Evolutionary conservation across 2,797 vertebrate species (phyloP), one percentile per base, ranked within the genome.

Genomic region (Poecilia gillii): DNA sequence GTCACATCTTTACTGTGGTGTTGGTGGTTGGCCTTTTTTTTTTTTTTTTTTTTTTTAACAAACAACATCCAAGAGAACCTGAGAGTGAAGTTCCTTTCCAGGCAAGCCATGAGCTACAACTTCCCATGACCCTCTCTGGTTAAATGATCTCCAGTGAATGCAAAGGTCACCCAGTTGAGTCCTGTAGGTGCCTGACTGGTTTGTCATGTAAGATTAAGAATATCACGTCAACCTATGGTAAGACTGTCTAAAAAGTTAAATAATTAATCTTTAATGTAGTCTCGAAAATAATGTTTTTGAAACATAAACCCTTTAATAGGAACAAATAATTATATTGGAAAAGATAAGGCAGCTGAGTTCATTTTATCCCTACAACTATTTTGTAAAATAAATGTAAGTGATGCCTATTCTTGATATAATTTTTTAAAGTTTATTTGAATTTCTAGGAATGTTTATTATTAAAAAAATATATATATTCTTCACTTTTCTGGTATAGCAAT

Each of bases 41-140:
- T 18, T 4, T 49, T 49, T 49, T 47, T 47, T 49, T 18, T 6
- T 41, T 41, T 41, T 7, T 41, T 41, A 53, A 90, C 93, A 93
- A 94, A 95, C 90, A 92, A 92, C 86, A 87, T 93, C 90, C 79
- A 77, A 87, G 82, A 85, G 86, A 89, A 94, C 92, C 89, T 93
- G 93, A 92, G 87, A 92, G 84, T 74, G 86, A 84, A 91, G 90
- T 94, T 92, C 80, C 89, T 92, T 92, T 92, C 78, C 84, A 57
- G 70, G 18, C 1, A 43, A 89, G 92, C 92, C 92, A 94, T 92
- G 84, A 81, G 5, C 82, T 90, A 85, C 85, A 90, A 89, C 91
- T 94, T 95, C 93, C 93, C 94, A 93, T 95, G 93, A 93, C 85
- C 92, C 84, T 89, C 78, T 66, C 89, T 91, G 89, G 79, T 72